phyloP scores from a whole-genome alignment of 1,140 invertebrate genomes.

The Vanessa atalanta region DNA sequence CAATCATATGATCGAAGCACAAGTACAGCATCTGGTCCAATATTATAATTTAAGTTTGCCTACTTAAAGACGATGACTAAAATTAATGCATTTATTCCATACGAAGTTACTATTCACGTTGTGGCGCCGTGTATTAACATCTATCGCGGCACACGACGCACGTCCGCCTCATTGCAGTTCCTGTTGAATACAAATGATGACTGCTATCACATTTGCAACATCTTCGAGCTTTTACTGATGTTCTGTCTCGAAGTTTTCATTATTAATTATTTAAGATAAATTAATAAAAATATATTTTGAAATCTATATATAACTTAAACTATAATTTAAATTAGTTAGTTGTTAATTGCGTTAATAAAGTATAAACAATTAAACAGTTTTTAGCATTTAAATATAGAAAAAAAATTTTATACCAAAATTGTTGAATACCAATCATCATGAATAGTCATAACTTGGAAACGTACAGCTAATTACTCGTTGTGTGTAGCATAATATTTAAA shows the following conservation, averaged over 20 bases:
- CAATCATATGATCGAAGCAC: background rate
- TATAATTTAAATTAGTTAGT: too few species aligned
- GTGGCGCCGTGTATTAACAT: constrained; percentile 38
- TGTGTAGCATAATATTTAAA: too few species aligned
- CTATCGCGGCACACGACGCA: constrained; percentile 70
- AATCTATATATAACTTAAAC: too few species aligned
- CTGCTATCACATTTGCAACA: constrained; percentile 24
- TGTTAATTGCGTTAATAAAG: too few species aligned
- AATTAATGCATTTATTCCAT: constrained; percentile 27
- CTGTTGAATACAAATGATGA: constrained; percentile 52
- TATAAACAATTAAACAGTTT: too few species aligned
- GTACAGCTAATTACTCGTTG: too few species aligned
- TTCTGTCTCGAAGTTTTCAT: background rate
- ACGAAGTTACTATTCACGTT: constrained; percentile 34
- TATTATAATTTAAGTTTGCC: constrained; percentile 1
- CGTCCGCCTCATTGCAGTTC: constrained; percentile 54
- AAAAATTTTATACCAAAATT: too few species aligned
- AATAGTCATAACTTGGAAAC: too few species aligned
- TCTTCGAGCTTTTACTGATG: constrained; percentile 15
- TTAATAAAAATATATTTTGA: background rate
- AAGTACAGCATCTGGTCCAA: background rate
- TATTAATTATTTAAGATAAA: background rate
- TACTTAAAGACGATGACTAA: background rate
- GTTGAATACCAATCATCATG: too few species aligned
- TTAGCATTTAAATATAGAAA: too few species aligned